These are phyloP conservation scores for Amblyteles armatorius DNA, from an alignment of 2,888 invertebrate species.

Conservation along the genomic window DNA sequence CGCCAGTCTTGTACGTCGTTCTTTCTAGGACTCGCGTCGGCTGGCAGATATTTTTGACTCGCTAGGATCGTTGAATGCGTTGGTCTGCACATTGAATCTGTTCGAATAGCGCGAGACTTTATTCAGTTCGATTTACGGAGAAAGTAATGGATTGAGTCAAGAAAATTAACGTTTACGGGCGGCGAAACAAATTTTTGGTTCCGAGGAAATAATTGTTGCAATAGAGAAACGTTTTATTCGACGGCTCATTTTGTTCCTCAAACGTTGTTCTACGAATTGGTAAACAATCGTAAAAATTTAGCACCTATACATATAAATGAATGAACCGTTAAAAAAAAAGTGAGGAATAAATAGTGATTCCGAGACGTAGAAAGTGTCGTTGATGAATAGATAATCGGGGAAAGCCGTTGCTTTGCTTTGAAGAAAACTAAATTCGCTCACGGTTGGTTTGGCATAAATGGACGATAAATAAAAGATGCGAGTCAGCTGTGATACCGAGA, in stretches of 20 bases:
- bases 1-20: not conserved
- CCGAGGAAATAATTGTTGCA: too few relatives aligned
- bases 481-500: constrained; percentile 28
- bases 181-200: too few relatives aligned
- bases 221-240: too few relatives aligned
- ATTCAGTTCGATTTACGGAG: not conserved
- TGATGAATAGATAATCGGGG: constrained; percentile 40
- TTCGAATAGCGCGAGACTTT: not conserved
- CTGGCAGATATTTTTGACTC: not conserved
- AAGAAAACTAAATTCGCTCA: not conserved
- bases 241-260: too few relatives aligned
- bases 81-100: not conserved
- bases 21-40: not conserved
- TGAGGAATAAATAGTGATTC: not conserved
- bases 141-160: too few relatives aligned
- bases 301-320: not conserved
- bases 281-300: too few relatives aligned
- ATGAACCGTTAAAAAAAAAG: not conserved
- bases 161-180: too few relatives aligned
- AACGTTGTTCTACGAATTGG: too few relatives aligned
- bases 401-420: constrained; percentile 4
- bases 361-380: not conserved
- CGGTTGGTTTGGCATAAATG: constrained; percentile 22
- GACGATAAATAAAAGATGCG: constrained; percentile 46
- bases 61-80: not conserved